Base-by-base conservation (phyloP, 1,140 invertebrate species). In the Drosophila bifasciata region DNA sequence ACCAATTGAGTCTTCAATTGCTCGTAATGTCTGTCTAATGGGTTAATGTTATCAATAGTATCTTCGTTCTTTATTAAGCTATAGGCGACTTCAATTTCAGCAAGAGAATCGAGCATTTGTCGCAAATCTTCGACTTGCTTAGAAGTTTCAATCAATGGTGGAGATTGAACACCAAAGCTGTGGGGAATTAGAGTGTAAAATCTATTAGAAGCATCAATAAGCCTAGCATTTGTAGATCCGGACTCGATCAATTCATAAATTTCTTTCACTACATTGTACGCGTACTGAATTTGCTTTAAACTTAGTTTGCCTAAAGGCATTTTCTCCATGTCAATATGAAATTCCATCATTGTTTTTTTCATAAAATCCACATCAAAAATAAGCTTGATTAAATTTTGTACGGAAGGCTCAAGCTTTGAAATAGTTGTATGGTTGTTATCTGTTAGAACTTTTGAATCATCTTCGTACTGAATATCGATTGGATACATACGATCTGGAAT, bases 271-370 rank as follows among this genome's bases (percentile, higher is more conserved):
- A 98, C 95, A 39, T 91, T 92, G 88, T 97, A 99, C 0, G 98
- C 98, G 48, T 94, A 93, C 81, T 96, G 94, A 39, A 99, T 95
- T 92, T 99, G 98, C 64, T 95, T 95, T 81, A 96, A 95, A 9
- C 98, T 99, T 0, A 99, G 91, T 93, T 99, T 99, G 45, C 98
- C 98, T 1, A 99, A 92, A 0, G 98, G 98, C 98, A 99, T 98
- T 92, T 99, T 99, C 51, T 98, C 97, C 73, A 97, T 94, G 92
- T 99, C 98, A 76, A 99, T 94, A 94, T 99, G 97, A 94, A 98
- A 99, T 91, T 99, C 98, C 74, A 97, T 84, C 94, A 99, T 95
- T 3, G 96, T 95, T 91, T 96, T 95, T 78, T 98, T 98, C 98
- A 99, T 99, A 7, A 92, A 93, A 48, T 97, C 94, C 2, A 99